A percentile compares a stretch with the other conserved stretches of the same genome.
Conservation (phyloP, 2,888 invertebrate genomes). For the Nomada goodeniana region DNA sequence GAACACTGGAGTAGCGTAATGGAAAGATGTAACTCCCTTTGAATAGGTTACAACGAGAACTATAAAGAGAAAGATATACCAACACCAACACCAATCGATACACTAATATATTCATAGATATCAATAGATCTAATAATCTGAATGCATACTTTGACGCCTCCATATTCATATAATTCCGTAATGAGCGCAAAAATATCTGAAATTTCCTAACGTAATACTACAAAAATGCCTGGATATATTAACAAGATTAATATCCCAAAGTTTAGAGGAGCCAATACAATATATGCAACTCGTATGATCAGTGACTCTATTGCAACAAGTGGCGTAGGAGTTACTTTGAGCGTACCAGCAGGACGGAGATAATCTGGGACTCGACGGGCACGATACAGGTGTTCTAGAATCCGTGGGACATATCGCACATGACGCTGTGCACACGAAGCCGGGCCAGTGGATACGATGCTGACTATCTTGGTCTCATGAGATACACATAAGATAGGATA, state of each 20-base stretch:
- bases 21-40: no score
- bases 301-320: slow-evolving; percentile 15
- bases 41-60: no score
- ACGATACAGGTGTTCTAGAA: slow-evolving; percentile 22
- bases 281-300: not conserved
- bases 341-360: not conserved
- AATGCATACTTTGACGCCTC: no score
- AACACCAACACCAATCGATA: no score
- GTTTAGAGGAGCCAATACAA: not conserved
- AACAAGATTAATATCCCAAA: not conserved
- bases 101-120: no score
- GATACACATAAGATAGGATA: slow-evolving; percentile 12
- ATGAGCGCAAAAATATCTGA: no score
- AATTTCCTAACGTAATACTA: not conserved
- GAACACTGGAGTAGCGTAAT: no score
- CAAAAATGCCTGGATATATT: not conserved
- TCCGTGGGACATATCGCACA: slow-evolving; percentile 28
- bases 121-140: no score
- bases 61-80: no score
- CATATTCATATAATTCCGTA: no score
- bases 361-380: slow-evolving; percentile 5
- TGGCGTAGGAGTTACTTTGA: slow-evolving; percentile 7
- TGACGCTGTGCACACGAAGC: slow-evolving; percentile 8
- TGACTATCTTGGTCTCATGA: slow-evolving; percentile 10
- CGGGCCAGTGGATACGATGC: slow-evolving; percentile 13